Conservation (phyloP, 2,797 vertebrate species). For the Trematocara caparti region DNA sequence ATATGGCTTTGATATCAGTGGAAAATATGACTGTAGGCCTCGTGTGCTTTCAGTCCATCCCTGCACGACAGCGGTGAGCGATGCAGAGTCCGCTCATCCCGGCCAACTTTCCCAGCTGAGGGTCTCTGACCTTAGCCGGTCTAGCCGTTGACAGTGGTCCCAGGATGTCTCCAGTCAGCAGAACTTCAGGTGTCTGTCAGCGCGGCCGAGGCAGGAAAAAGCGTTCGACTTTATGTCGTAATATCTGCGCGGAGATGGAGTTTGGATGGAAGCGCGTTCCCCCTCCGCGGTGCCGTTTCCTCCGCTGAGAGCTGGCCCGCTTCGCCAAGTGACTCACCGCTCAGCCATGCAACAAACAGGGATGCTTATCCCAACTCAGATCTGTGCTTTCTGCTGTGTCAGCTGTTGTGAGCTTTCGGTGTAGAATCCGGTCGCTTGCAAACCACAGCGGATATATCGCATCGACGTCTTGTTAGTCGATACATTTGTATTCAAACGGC, state of each 20-base stretch:
- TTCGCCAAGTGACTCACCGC: conserved; percentile 58
- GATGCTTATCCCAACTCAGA: conserved; percentile 44
- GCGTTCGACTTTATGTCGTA: conserved; percentile 48
- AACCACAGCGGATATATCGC: not conserved
- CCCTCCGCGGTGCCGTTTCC: conserved; percentile 47
- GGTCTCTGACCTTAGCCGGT: conserved; percentile 51
- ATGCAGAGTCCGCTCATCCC: conserved; percentile 20
- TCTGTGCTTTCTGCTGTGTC: conserved; percentile 57
- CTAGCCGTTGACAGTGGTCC: conserved; percentile 49
- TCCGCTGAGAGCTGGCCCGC: conserved; percentile 47
- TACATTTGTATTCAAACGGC: not conserved
- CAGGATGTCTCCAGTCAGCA: conserved; percentile 66
- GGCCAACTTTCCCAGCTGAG: conserved; percentile 54
- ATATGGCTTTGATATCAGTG: conserved; percentile 82
- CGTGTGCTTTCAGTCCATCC: conserved; percentile 51
- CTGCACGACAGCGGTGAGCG: conserved; percentile 46
- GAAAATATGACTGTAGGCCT: conserved; percentile 79
- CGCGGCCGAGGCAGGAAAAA: conserved; percentile 55
- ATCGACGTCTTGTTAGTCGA: not conserved
- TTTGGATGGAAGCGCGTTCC: conserved; percentile 48
- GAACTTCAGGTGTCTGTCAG: conserved; percentile 64
- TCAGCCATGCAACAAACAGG: conserved; percentile 58
- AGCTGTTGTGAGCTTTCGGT: conserved; percentile 28
- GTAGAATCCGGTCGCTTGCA: not conserved
- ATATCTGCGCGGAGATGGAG: conserved; percentile 59